Evolutionary conservation across 2,888 invertebrate species (phyloP), one percentile per base, ranked within the genome.

Genomic region (Hedya salicella): DNA sequence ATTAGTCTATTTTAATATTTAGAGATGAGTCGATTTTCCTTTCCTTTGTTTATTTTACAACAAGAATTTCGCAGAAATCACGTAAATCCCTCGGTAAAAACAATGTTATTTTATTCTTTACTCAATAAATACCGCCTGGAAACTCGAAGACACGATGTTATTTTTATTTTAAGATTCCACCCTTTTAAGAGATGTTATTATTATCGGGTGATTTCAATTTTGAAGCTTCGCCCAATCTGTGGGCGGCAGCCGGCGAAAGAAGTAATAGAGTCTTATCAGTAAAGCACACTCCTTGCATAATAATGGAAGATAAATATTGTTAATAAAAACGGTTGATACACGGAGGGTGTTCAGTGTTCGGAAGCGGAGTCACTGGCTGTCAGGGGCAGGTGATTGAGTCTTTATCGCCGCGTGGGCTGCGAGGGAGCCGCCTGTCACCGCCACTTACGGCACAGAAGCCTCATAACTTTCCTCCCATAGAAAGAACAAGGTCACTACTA

Each of bases 371-470:
- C 78, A 76, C 75, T 73, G 73, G 71, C 82, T 85, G 87, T 83
- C 85, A 81, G 76, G 77, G 79, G 77, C 86, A 86, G 84, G 83
- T 85, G 86, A 88, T 87, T 85, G 86, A 85, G 86, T 80, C 83
- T 83, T 86, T 87, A 87, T 87, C 83, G 79, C 75, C 67, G 71
- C 70, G 72, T 4, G n/a, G n/a, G n/a, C n/a, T n/a, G 67, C 79
- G 76, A 72, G 86, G 85, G 85, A 81, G 83, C 84, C 81, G 79
- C 80, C 78, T 79, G 80, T 81, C 82, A 79, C 78, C 80, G 79
- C 81, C 82, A 80, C 78, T 81, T 76, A 76, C 75, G 77, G 14
- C 5, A 21, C 59, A 65, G 40, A 17, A 30, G 9, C 36, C 25
- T 54, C 54, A 30, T 54, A 48, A 56, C 56, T 49, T 56, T 53